These are phyloP conservation scores for Catharus bicknelli DNA, from an alignment of 2,113 vertebrate species.

Conservation along the genomic window DNA sequence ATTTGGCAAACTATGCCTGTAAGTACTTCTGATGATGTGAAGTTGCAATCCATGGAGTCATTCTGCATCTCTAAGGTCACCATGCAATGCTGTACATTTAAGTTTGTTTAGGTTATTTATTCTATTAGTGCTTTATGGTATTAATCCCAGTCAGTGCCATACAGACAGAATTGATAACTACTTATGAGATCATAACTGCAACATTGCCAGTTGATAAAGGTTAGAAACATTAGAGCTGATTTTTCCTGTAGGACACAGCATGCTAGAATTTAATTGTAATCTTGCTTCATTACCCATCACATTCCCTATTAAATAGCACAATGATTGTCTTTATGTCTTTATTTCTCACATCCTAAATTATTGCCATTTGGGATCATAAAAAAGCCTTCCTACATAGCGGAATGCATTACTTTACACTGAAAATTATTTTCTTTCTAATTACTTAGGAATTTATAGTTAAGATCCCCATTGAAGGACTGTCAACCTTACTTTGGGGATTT, in stretches of 20 bases:
- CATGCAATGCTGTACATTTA: not conserved
- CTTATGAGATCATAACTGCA: not conserved
- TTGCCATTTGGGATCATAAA: conserved; percentile 6
- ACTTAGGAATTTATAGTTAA: not conserved
- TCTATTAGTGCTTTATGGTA: not conserved
- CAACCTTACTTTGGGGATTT: not conserved
- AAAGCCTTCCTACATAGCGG: not conserved
- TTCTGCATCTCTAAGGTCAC: not conserved
- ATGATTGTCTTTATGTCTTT: conserved; percentile 46
- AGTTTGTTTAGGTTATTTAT: not conserved
- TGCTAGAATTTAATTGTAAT: conserved; percentile 60
- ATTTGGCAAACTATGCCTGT: not conserved
- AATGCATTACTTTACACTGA: not conserved
- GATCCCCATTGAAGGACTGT: not conserved
- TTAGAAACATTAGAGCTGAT: conserved; percentile 47
- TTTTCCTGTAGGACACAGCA: conserved; percentile 61
- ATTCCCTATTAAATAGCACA: conserved; percentile 56
- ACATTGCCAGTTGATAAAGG: conserved; percentile 29
- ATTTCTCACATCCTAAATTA: conserved; percentile 51
- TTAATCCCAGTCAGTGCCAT: not conserved
- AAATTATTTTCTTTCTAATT: conserved; percentile 27
- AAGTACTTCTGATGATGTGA: not conserved
- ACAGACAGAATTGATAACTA: not conserved
- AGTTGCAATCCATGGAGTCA: not conserved
- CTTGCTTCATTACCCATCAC: conserved; percentile 61